A percentile compares a stretch with the other conserved stretches of the same genome.
Evolutionary conservation across 1,140 invertebrate species (phyloP).

Genomic region (Centruroides vittatus): DNA sequence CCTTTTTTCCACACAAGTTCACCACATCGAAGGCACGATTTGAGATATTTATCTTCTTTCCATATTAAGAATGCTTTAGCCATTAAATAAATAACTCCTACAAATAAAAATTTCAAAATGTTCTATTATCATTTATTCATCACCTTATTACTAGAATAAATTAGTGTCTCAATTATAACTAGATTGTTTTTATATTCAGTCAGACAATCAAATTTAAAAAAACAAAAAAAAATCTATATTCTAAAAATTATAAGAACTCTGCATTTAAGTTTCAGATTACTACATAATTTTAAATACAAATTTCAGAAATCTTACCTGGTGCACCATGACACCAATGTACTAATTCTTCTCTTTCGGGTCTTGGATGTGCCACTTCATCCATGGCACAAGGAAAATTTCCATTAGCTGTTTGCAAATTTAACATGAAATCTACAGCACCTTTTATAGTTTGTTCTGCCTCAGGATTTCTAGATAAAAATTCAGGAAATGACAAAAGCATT

Average conservation of each 20-base stretch:
- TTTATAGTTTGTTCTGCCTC: conserved; percentile 39
- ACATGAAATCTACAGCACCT: conserved; percentile 42
- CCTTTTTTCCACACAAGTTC: conserved; percentile 67
- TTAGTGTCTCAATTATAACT: too few species aligned
- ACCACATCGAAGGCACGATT: conserved; percentile 47
- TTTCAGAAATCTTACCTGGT: conserved; percentile 33
- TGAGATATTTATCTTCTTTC: conserved; percentile 55
- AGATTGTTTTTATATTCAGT: too few species aligned
- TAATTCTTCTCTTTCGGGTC: conserved; percentile 41
- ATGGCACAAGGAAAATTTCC: conserved; percentile 65
- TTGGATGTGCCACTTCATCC: conserved; percentile 44
- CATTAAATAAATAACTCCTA: conserved; percentile 59
- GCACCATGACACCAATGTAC: conserved; percentile 84
- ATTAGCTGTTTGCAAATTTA: conserved; percentile 43
- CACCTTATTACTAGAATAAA: too few species aligned
- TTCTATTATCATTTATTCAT: too few species aligned
- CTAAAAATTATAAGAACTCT: too few species aligned
- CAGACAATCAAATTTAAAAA: too few species aligned
- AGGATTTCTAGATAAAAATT: conserved; percentile 40
- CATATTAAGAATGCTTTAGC: conserved; percentile 62
- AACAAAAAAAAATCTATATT: too few species aligned
- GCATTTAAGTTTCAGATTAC: too few species aligned
- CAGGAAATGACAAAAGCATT: conserved; percentile 44
- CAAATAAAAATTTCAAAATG: neutral
- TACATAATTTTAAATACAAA: too few species aligned